Percentiles rank a stretch among this genome's conserved stretches.
Conservation (phyloP, 2,888 invertebrate genomes). For the Cordylochernes scorpioides region DNA sequence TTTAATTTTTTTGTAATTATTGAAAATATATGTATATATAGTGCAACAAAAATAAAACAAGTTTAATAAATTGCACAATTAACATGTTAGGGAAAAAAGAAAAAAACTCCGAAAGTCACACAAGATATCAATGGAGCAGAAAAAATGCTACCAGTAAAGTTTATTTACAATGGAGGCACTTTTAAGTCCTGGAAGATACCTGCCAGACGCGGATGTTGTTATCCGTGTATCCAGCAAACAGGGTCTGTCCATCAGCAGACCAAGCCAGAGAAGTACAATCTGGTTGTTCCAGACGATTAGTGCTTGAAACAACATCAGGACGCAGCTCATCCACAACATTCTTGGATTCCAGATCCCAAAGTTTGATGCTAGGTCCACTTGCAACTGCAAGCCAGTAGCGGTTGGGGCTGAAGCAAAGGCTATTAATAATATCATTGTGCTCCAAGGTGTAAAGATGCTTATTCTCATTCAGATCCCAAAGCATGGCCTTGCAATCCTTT, state of each 20-base stretch:
- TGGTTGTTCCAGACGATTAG: slow-evolving; percentile 55
- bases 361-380: slow-evolving; percentile 88
- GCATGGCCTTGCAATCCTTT: slow-evolving; percentile 94
- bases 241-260: slow-evolving; percentile 95
- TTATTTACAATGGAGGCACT: too few relatives aligned
- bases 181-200: too few relatives aligned
- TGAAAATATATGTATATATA: too few relatives aligned
- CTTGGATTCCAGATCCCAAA: slow-evolving; percentile 99
- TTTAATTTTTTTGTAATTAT: too few relatives aligned
- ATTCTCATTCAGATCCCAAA: slow-evolving; percentile 98
- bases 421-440: slow-evolving; percentile 92
- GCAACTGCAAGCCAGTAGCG: slow-evolving; percentile 99
- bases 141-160: too few relatives aligned
- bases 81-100: too few relatives aligned
- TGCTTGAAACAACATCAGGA: slow-evolving; percentile 60
- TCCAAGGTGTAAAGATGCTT: slow-evolving; percentile 95
- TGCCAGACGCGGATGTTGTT: slow-evolving; percentile 96
- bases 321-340: slow-evolving; percentile 93
- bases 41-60: too few relatives aligned
- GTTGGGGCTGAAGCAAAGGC: slow-evolving; percentile 95
- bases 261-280: slow-evolving; percentile 90
- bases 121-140: too few relatives aligned
- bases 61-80: too few relatives aligned
- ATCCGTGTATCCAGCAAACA: slow-evolving; percentile 96
- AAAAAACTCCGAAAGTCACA: too few relatives aligned